These are phyloP conservation scores for Papilio machaon DNA, from an alignment of 1,140 invertebrate species.

Conservation along the genomic window DNA sequence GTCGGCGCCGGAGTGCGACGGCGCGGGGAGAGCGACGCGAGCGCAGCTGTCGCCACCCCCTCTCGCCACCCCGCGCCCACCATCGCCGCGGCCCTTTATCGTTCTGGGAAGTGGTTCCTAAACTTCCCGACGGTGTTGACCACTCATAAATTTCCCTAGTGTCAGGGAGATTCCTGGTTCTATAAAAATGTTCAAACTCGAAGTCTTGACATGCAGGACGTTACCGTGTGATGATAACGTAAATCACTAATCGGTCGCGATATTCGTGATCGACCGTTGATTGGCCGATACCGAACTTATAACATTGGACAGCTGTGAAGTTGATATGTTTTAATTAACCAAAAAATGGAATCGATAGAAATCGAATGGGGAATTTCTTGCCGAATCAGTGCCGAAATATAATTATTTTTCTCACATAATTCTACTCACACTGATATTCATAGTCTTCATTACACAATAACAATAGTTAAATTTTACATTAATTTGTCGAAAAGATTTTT, in stretches of 20 bases:
- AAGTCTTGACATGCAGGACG: conserved; percentile 71
- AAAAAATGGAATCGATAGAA: conserved; percentile 6
- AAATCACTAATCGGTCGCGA: conserved; percentile 49
- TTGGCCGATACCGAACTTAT: conserved; percentile 40
- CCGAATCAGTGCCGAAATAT: background rate
- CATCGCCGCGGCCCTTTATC: conserved; percentile 72
- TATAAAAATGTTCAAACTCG: conserved; percentile 72
- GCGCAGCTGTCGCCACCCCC: conserved; percentile 70
- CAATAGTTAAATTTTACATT: too few relatives aligned
- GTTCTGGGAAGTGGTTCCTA: conserved; percentile 81
- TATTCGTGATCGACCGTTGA: conserved; percentile 58
- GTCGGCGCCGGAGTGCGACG: conserved; percentile 65
- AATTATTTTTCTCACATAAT: too few relatives aligned
- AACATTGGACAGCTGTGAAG: conserved; percentile 49
- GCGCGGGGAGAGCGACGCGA: conserved; percentile 67
- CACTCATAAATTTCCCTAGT: conserved; percentile 56
- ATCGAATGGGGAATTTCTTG: background rate
- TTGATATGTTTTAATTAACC: conserved; percentile 48
- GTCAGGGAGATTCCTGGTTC: conserved; percentile 55
- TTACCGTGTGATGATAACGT: conserved; percentile 60
- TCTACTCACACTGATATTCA: too few relatives aligned
- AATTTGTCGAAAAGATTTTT: too few relatives aligned
- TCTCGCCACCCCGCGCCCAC: conserved; percentile 50
- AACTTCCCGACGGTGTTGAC: conserved; percentile 75
- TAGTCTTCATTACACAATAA: too few relatives aligned